Conservation (phyloP, 2,113 vertebrate species). For the Xerus inauris region DNA sequence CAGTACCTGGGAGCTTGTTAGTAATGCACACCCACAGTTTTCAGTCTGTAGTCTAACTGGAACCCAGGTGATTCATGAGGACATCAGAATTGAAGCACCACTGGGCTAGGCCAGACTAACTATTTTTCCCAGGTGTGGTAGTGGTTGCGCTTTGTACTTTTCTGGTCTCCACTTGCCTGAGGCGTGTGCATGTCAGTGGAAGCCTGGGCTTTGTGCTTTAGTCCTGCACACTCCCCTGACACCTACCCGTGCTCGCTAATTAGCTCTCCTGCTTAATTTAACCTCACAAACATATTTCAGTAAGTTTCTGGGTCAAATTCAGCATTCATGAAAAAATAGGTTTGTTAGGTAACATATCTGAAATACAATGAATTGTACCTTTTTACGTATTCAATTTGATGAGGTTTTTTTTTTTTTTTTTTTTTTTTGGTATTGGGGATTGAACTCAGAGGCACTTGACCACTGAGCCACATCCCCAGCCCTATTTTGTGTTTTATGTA, state of each 20-base stretch:
- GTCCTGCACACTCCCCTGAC: not conserved
- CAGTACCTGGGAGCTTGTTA: not conserved
- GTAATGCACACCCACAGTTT: not conserved
- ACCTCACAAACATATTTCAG: not conserved
- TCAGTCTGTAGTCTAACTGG: not conserved
- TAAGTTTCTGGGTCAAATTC: not conserved
- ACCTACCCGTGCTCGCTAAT: not conserved
- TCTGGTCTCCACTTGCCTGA: not conserved
- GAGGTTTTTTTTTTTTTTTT: no score
- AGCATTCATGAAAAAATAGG: not conserved
- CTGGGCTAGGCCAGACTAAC: accelerated
- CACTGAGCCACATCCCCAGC: no score
- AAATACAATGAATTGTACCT: not conserved
- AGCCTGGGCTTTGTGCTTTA: not conserved
- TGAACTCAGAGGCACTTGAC: no score
- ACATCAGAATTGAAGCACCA: not conserved
- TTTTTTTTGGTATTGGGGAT: no score
- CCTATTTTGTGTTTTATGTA: no score
- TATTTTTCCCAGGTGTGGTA: no score
- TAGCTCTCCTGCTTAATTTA: not conserved
- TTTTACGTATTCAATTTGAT: not conserved
- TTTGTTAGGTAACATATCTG: not conserved
- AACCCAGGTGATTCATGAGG: not conserved
- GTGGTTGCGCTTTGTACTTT: not conserved
- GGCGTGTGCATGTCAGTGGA: not conserved